Base-by-base conservation (phyloP, 2,797 vertebrate genomes). In the Cercopithecus diana region DNA sequence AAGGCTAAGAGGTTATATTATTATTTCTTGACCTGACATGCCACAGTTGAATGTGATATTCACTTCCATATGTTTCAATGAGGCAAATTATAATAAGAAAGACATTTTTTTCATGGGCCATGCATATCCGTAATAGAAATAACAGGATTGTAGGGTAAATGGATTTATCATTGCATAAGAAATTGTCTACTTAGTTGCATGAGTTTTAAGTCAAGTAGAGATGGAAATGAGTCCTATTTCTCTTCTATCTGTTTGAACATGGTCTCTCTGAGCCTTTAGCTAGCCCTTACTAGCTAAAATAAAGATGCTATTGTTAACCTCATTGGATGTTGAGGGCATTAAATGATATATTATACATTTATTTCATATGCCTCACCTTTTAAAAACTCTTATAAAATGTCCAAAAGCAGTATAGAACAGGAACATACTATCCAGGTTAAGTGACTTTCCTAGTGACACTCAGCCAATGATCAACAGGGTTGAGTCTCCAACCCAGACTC, bases 71-170 rank as follows among this genome's bases (percentile, higher is more conserved):
- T 50, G 72, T 75, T 90, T 96, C 36, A 86, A 2, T 79, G 28
- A 88, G 72, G 22, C 73, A 90, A 93, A 83, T 76, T 30, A 81
- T 86, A 82, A 52, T 61, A 94, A 93, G 26, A 58, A 92, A 81
- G 7, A 94, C 93, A 41, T 22, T 55, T 84, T 93, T 24, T 36
- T 92, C 12, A 72, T 64, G 6, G 77, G 9, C 19, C 58, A 92
- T 92, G 36, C 22, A 20, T 90, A 70, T 58, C 39, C n/a, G 10
- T 92, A 86, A 95, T 6, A 90, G 19, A 97, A 93, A 43, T 77
- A 55, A 55, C n/a, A 85, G 30, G 81, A 64, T 43, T 92, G 17
- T 79, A 72, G 77, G 36, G 88, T 93, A 95, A 90, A 75, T 79
- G 5, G 24, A 72, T 45, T 57, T 84, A 41, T 55, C 48, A 87